These are phyloP conservation scores for Crocallis elinguaria DNA, from an alignment of 2,888 invertebrate genomes.

Conservation along the genomic window DNA sequence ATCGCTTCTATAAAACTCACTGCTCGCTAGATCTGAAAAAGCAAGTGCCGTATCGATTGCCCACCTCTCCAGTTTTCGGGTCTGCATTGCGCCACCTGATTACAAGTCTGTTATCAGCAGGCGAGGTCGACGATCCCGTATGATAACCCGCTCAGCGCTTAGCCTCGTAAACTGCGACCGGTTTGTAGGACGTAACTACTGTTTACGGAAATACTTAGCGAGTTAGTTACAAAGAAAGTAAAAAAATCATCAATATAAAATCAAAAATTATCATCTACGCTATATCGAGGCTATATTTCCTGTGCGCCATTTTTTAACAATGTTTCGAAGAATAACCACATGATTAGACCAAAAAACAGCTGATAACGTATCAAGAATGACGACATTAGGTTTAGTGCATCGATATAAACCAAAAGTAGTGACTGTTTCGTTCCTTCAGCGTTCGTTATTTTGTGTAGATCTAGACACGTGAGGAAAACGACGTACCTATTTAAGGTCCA, in stretches of 20 bases:
- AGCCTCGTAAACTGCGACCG: slow-evolving; percentile 25
- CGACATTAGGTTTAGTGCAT: slow-evolving; percentile 4
- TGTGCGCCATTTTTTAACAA: not conserved
- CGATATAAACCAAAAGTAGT: slow-evolving; percentile 9
- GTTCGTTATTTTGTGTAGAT: not conserved
- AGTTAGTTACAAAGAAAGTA: not conserved
- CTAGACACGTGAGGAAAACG: not conserved
- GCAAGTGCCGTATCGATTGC: slow-evolving; percentile 56
- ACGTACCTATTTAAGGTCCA: too few species aligned
- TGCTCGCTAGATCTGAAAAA: slow-evolving; percentile 1
- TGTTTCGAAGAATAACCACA: slow-evolving; percentile 22
- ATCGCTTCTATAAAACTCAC: not conserved
- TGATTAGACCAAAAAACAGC: slow-evolving; percentile 9
- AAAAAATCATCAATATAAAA: not conserved
- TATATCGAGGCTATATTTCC: not conserved
- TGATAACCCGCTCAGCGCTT: slow-evolving; percentile 55
- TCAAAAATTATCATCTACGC: not conserved
- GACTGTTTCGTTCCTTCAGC: not conserved
- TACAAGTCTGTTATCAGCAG: slow-evolving; percentile 66
- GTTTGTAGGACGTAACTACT: slow-evolving; percentile 20
- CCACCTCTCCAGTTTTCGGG: slow-evolving; percentile 64
- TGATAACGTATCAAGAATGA: slow-evolving; percentile 19
- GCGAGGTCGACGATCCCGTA: slow-evolving; percentile 60
- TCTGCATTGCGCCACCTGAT: slow-evolving; percentile 79
- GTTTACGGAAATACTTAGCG: slow-evolving; percentile 3